Evolutionary conservation across 2,888 invertebrate genomes (phyloP).

Genomic region (Idaea straminata): DNA sequence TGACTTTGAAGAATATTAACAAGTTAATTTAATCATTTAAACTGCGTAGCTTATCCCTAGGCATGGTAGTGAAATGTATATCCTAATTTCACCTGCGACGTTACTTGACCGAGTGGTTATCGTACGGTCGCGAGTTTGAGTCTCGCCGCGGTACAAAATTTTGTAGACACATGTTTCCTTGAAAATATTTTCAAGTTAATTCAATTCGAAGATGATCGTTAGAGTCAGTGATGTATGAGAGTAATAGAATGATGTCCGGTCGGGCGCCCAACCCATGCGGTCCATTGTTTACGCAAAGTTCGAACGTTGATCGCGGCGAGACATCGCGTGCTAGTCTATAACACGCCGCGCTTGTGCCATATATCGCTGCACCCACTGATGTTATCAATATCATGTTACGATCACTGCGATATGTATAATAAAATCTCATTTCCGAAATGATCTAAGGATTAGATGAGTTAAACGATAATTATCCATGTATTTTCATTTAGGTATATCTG

Average conservation of each 20-base stretch:
- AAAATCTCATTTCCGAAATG: neutral
- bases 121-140: no score
- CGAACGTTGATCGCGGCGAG: constrained; percentile 33
- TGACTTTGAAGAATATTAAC: neutral
- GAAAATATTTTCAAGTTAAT: no score
- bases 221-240: constrained; percentile 27
- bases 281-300: constrained; percentile 49
- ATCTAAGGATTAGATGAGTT: neutral
- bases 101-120: no score
- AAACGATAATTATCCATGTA: neutral
- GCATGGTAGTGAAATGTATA: no score
- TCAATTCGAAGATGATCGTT: constrained; percentile 13
- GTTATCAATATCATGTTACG: constrained; percentile 4
- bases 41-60: no score
- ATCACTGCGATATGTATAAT: neutral
- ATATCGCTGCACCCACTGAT: constrained; percentile 49
- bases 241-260: constrained; percentile 30
- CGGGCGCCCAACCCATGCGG: constrained; percentile 37
- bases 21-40: neutral
- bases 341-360: constrained; percentile 29
- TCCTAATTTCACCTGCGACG: no score
- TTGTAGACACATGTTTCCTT: no score
- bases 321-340: constrained; percentile 41
- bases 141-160: no score
- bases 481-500: neutral